A percentile compares a stretch with the other conserved stretches of the same genome.
These are phyloP conservation scores for Eupelmus urozonus DNA, from an alignment of 2,888 invertebrate species.

Conservation along the genomic window DNA sequence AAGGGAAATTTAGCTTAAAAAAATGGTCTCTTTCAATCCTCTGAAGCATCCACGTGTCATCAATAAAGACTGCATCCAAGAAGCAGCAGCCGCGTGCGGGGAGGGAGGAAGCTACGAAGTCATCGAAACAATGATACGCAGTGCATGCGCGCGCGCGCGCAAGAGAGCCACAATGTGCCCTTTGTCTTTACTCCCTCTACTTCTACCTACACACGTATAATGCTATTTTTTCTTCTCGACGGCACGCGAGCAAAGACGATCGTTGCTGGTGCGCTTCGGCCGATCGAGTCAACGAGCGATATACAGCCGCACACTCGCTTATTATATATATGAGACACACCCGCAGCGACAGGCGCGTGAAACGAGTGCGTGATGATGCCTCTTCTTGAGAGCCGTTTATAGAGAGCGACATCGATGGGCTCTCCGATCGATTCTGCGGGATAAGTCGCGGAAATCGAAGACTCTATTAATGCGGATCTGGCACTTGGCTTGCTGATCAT, in stretches of 20 bases:
- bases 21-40: too few species aligned
- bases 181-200: slow-evolving; percentile 12
- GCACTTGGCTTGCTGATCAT: too few species aligned
- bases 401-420: too few species aligned
- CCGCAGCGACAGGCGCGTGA: background rate
- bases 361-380: background rate
- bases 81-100: background rate
- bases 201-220: background rate
- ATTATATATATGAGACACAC: slow-evolving; percentile 29
- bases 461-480: too few species aligned
- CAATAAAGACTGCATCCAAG: background rate
- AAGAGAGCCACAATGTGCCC: slow-evolving; percentile 22
- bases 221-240: too few species aligned
- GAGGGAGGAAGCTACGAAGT: background rate
- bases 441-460: too few species aligned
- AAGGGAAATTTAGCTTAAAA: too few species aligned
- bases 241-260: slow-evolving; percentile 8
- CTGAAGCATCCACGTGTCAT: too few species aligned
- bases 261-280: background rate
- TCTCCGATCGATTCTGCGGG: too few species aligned
- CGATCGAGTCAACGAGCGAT: slow-evolving; percentile 21
- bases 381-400: too few species aligned
- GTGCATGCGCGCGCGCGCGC: too few species aligned
- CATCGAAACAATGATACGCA: slow-evolving; percentile 31
- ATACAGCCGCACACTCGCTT: background rate